phyloP scores from a whole-genome alignment of 1,140 invertebrate species.

The Drosophila insularis region DNA sequence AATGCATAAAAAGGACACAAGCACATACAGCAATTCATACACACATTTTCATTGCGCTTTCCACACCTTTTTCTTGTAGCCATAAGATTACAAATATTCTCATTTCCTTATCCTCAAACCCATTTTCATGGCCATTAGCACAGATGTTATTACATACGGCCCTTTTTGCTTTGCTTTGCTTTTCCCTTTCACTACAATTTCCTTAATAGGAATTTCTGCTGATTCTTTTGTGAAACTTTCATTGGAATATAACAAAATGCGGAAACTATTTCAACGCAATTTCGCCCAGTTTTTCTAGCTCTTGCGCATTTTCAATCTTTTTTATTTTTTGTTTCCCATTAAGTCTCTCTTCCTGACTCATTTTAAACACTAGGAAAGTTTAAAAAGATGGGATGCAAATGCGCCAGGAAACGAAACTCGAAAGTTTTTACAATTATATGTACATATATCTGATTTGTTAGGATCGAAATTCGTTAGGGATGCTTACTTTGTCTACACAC shows the following conservation, averaged over 20 bases:
- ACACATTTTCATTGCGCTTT: not conserved
- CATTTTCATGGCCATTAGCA: slow-evolving; percentile 8
- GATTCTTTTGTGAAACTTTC: slow-evolving; percentile 1
- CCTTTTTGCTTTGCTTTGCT: not conserved
- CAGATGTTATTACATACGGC: slow-evolving; percentile 1
- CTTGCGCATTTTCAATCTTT: not conserved
- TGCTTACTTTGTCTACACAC: not conserved
- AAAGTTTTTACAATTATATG: no score
- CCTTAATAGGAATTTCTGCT: not conserved
- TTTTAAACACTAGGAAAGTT: no score
- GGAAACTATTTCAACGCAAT: slow-evolving; percentile 3
- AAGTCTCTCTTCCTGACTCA: not conserved
- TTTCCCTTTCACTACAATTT: not conserved
- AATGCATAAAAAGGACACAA: not conserved
- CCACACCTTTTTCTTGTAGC: slow-evolving; percentile 1
- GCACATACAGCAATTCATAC: not conserved
- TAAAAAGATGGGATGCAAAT: no score
- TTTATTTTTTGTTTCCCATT: not conserved
- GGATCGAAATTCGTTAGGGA: no score
- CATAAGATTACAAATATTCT: not conserved
- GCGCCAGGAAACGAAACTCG: no score
- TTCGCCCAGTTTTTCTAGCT: not conserved
- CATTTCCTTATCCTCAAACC: not conserved
- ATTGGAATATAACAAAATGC: slow-evolving; percentile 1
- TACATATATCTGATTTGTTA: no score